Evolutionary conservation across 1,140 invertebrate genomes (phyloP).

Genomic region (Cyclargus thomasi): DNA sequence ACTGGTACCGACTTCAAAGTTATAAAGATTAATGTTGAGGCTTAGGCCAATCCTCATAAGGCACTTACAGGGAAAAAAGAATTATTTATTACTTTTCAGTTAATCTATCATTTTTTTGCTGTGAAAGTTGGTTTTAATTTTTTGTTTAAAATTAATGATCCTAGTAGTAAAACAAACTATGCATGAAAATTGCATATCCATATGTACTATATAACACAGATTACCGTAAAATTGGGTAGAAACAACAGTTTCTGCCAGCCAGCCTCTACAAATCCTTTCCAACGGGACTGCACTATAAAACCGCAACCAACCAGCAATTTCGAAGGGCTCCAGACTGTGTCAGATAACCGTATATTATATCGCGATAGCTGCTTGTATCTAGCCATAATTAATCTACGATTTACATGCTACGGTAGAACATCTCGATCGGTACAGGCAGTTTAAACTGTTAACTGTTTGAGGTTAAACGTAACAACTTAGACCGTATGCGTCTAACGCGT

Average conservation of each 20-base stretch:
- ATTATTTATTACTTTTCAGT: no score
- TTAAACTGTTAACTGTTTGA: conserved; percentile 9
- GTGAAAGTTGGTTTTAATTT: no score
- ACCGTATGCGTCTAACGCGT: no score
- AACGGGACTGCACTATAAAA: conserved; percentile 12
- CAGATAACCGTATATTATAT: conserved; percentile 21
- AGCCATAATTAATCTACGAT: conserved; percentile 13
- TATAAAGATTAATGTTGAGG: no score
- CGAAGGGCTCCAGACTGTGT: conserved; percentile 16
- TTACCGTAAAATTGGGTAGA: background rate
- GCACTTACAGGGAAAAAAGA: no score
- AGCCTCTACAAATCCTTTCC: conserved; percentile 9
- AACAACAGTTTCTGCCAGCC: background rate
- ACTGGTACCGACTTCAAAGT: no score
- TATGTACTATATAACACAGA: no score
- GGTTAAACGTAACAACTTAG: background rate
- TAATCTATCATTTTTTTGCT: no score
- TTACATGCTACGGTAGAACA: background rate
- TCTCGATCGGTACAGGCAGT: conserved; percentile 3
- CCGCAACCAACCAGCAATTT: conserved; percentile 19
- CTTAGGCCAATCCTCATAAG: no score
- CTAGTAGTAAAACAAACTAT: no score
- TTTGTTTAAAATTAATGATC: no score
- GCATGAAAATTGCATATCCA: no score
- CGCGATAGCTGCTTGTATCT: conserved; percentile 7